These are phyloP conservation scores for Brachionichthys hirsutus DNA, from an alignment of 2,113 vertebrate genomes.

Conservation along the genomic window DNA sequence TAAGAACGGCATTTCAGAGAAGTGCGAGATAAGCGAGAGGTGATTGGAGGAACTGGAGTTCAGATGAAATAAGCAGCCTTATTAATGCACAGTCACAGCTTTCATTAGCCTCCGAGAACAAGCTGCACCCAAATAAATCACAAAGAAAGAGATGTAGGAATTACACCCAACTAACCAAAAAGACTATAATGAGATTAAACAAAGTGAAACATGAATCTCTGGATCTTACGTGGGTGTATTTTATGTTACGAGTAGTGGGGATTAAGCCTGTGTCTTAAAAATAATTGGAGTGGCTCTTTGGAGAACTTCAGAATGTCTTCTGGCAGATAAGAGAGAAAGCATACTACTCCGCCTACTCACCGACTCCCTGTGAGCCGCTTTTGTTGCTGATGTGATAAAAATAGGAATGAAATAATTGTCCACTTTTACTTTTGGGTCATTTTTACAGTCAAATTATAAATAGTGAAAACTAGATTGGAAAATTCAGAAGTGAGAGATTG, in stretches of 20 bases:
- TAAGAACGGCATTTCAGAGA: slow-evolving; percentile 14
- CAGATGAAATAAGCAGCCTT: slow-evolving; percentile 81
- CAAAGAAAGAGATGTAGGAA: slow-evolving; percentile 64
- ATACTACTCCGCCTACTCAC: slow-evolving; percentile 9
- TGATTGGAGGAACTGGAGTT: slow-evolving; percentile 65
- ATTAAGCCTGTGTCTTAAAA: slow-evolving; percentile 25
- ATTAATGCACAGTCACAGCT: slow-evolving; percentile 87
- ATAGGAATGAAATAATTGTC: background rate
- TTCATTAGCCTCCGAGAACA: slow-evolving; percentile 84
- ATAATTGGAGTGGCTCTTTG: slow-evolving; percentile 48
- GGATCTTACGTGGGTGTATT: slow-evolving; percentile 22
- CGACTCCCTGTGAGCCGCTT: background rate
- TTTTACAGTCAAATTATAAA: background rate
- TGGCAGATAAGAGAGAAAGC: slow-evolving; percentile 53
- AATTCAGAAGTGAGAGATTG: background rate
- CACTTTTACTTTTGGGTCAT: background rate
- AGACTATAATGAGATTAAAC: slow-evolving; percentile 41
- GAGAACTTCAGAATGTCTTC: slow-evolving; percentile 52
- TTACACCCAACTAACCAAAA: slow-evolving; percentile 32
- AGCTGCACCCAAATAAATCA: slow-evolving; percentile 59
- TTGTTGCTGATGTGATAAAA: background rate
- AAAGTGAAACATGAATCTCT: slow-evolving; percentile 10
- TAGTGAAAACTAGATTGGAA: background rate
- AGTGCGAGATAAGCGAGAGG: slow-evolving; percentile 42
- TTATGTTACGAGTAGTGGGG: slow-evolving; percentile 7